A percentile compares a stretch with the other conserved stretches of the same genome.
Conservation (phyloP, 1,140 invertebrate genomes). For the Cydia strobilella region DNA sequence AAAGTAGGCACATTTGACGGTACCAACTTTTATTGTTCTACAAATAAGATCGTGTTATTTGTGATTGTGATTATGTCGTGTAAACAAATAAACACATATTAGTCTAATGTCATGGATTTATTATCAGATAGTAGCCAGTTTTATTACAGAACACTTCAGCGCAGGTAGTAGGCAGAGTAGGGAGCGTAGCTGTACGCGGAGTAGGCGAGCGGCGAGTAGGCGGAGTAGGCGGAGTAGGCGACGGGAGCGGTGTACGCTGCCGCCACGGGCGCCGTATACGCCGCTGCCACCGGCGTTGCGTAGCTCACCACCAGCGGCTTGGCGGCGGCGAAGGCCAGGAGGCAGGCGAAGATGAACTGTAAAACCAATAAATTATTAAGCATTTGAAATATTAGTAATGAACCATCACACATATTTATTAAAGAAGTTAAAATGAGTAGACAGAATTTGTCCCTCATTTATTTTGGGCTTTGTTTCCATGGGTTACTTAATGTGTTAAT, state of each 20-base stretch:
- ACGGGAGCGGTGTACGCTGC: slow-evolving; percentile 41
- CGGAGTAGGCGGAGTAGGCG: slow-evolving; percentile 57
- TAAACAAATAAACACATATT: not conserved
- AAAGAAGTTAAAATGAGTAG: too few relatives aligned
- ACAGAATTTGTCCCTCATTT: too few relatives aligned
- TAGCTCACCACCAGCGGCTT: slow-evolving; percentile 59
- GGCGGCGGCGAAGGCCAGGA: slow-evolving; percentile 73
- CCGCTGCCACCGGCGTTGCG: slow-evolving; percentile 40
- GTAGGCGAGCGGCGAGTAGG: slow-evolving; percentile 47
- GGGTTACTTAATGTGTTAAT: too few relatives aligned
- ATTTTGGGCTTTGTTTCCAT: too few relatives aligned
- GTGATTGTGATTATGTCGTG: too few relatives aligned
- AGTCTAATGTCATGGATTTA: slow-evolving; percentile 22
- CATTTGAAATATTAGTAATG: not conserved
- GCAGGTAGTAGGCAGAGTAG: slow-evolving; percentile 39
- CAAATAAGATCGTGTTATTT: too few relatives aligned
- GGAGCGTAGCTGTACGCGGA: slow-evolving; percentile 45
- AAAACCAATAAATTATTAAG: slow-evolving; percentile 48
- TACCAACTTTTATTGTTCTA: too few relatives aligned
- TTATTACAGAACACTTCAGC: slow-evolving; percentile 29
- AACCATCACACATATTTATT: too few relatives aligned
- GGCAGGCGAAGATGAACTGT: slow-evolving; percentile 76
- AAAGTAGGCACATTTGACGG: too few relatives aligned
- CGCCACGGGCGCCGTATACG: slow-evolving; percentile 40
- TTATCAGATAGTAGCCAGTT: not conserved